Evolutionary conservation across 2,888 invertebrate genomes (phyloP), one percentile per base, ranked within the genome.

Genomic region (Eurois occulta): DNA sequence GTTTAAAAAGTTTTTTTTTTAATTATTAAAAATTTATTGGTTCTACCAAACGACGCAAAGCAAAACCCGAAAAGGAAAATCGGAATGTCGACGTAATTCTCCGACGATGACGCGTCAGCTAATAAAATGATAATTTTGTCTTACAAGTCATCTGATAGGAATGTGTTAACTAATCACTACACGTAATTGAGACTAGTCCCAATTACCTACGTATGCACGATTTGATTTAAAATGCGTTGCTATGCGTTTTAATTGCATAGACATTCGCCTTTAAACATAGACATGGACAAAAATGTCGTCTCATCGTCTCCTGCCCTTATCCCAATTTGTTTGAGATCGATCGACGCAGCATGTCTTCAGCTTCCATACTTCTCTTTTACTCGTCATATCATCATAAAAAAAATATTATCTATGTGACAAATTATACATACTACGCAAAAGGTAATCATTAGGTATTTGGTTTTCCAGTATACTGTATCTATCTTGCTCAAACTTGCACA

Each of bases 131-230:
- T 35, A 21, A 32, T 67, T 46, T 41, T 46, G n/a, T 70, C 2
- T 58, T 16, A 2, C 48, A 38, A 75, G 71, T 83, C 86, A 85
- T 55, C 60, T 35, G 28, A 43, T 68, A 67, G 71, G 86, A 85
- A 83, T 83, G 77, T 32, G 67, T 35, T 67, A 35, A 43, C 38
- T 68, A 80, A 74, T 71, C 66, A 16, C 28, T 35, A 28, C n/a
- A 69, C 83, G 77, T 77, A 52, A 80, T 82, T 10, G 28, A 77
- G 65, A 65, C 52, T n/a, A 55, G 62, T 62, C 8, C 11, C 38
- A 32, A 64, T 72, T 48, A 77, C 24, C 13, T 70, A 77, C 24
- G 18, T 70, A 82, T 82, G 66, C 43, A 55, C 8, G 43, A 62
- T 77, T 55, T 67, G 67, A 80, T 80, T 83, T 66, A 48, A 28